Evolutionary conservation across 2,113 vertebrate genomes (phyloP).

Genomic region (Trachemys scripta): DNA sequence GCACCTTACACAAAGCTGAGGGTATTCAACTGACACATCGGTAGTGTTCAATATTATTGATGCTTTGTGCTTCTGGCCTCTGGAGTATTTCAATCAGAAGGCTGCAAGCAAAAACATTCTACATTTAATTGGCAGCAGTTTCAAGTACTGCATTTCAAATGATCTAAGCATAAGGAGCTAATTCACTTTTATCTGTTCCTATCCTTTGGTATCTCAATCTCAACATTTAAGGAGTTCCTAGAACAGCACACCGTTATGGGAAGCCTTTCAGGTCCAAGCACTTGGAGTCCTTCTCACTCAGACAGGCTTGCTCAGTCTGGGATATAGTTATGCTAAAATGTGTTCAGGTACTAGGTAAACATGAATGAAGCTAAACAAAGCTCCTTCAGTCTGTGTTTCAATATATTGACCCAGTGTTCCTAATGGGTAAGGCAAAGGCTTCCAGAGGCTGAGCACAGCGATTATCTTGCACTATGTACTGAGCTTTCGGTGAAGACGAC

Average conservation of each 20-base stretch:
- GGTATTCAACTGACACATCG: background rate
- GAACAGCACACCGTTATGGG: background rate
- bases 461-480: background rate
- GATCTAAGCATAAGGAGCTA: background rate
- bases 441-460: background rate
- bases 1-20: background rate
- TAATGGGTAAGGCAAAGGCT: background rate
- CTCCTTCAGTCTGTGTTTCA: background rate
- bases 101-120: background rate
- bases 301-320: background rate
- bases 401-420: background rate
- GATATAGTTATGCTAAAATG: background rate
- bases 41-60: background rate
- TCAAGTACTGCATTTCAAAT: background rate
- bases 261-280: background rate
- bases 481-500: background rate
- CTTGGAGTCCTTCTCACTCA: background rate
- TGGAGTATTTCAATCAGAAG: background rate
- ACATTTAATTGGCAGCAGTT: constrained; percentile 13
- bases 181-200: background rate
- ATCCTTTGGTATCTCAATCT: background rate
- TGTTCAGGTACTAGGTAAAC: background rate
- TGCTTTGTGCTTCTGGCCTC: background rate
- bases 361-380: background rate
- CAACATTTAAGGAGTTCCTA: background rate